Base-by-base conservation (phyloP, 2,113 vertebrate species). In the Isichthys henryi region DNA sequence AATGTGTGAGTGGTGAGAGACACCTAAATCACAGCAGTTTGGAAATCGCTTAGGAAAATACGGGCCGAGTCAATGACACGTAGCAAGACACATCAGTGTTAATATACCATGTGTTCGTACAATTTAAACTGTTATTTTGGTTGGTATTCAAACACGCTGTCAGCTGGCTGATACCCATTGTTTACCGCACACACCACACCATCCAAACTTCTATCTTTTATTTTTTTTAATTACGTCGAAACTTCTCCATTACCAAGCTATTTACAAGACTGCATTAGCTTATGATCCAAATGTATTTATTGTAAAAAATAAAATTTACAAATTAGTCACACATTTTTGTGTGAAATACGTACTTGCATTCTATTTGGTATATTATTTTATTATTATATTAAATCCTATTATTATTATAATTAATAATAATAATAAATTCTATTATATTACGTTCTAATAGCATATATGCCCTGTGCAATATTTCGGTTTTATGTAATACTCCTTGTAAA, bases 1-100 rank as follows among this genome's bases (percentile, higher is more conserved):
- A 86, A 27, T 27, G n/a, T 45, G 84, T 49, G 48, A n/a, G 21
- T 52, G 23, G 48, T 35, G 84, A 86, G 84, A 53, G 46, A 49
- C 48, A 52, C 23, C 85, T 52, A 87, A 87, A 87, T 87, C 85
- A 39, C 46, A 87, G 50, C 85, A 50, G 83, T 50, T 50, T 86
- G 83, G 6, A 49, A 50, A 13, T 48, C 45, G 23, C 21, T 11
- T 21, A 86, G 48, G 83, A 50, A 80, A 80, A 80, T 80, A 19
- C 74, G 35, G 31, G 8, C 31, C 66, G n/a, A 31, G 27, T 31
- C n/a, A 31, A 13, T 74, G 66, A 74, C 27, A 35, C 9, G 66
- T 27, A 17, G 35, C 31, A 80, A 43, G 83, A 49, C 83, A 31
- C 23, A 5, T 23, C 83, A 49, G 46, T 27, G 45, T n/a, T 49